Base-by-base conservation (phyloP, 2,888 invertebrate species). In the Dolichopus griseipennis region DNA sequence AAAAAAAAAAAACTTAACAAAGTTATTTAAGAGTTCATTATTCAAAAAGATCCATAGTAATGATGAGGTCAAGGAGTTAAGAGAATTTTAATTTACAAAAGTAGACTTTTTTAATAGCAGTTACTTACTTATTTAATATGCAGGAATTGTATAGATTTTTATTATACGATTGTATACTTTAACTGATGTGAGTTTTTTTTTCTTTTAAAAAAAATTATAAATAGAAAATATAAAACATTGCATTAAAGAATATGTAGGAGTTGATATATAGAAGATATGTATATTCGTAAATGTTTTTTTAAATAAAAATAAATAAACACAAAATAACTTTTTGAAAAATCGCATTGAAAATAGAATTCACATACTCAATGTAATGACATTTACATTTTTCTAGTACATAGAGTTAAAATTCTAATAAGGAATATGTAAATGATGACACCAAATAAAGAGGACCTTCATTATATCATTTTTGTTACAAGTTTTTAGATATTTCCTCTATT, bases 21-120 rank as follows among this genome's bases (percentile, higher is more conserved):
- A 52, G 52, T 52, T 52, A 52, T 52, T 52, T 52, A 52, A 52
- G 52, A 52, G 52, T 52, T 52, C 52, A 52, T 52, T 52, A 52
- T 52, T 18, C 18, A 52, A 18, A 52, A 18, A 52, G 52, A 18
- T 18, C 52, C 18, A 52, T 18, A n/a, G n/a, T 52, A 52, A 52
- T 52, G 52, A 52, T 52, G 52, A 52, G 52, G 52, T 52, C 52
- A 52, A 52, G 52, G 15, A 52, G 52, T 52, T 52, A 52, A 18
- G 15, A 52, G 18, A 52, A 52, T 18, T 52, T 52, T 52, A 52
- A 52, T 15, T 52, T 18, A 52, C 37, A 37, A 37, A 37, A 37
- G 37, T 10, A 37, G 37, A 12, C 8, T 37, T 37, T 37, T 37
- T 12, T 52, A 52, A 52, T 52, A 52, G 15, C 5, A 52, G 52